Conservation (phyloP, 2,888 invertebrate genomes). For the Odontothrips loti region DNA sequence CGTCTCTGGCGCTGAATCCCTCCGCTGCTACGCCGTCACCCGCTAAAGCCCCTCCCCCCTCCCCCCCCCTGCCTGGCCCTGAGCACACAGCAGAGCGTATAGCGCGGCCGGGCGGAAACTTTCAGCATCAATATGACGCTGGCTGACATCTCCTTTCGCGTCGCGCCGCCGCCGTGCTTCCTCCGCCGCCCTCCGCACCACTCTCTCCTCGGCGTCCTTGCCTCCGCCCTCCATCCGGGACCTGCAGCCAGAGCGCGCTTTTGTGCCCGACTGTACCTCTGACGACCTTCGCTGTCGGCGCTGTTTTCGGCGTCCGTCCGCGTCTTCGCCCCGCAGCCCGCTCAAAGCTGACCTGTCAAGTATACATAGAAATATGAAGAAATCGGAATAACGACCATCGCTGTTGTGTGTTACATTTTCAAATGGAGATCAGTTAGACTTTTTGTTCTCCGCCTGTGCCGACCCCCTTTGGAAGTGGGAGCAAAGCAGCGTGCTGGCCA, state of each 20-base stretch:
- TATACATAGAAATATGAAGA: no score
- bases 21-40: background rate
- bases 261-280: background rate
- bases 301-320: background rate
- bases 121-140: constrained; percentile 18
- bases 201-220: background rate
- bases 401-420: no score
- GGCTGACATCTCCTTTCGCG: background rate
- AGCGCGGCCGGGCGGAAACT: background rate
- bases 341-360: no score
- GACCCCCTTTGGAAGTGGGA: no score
- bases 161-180: background rate
- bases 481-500: no score
- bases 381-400: no score
- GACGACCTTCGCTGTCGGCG: background rate
- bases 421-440: no score
- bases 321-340: no score
- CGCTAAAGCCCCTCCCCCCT: background rate
- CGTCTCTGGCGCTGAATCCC: background rate
- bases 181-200: background rate
- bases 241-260: no score
- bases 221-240: no score
- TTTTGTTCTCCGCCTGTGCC: no score
- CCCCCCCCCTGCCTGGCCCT: background rate
- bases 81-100: no score